phyloP scores from a whole-genome alignment of 2,888 invertebrate species.

The Horisme vitalbata region DNA sequence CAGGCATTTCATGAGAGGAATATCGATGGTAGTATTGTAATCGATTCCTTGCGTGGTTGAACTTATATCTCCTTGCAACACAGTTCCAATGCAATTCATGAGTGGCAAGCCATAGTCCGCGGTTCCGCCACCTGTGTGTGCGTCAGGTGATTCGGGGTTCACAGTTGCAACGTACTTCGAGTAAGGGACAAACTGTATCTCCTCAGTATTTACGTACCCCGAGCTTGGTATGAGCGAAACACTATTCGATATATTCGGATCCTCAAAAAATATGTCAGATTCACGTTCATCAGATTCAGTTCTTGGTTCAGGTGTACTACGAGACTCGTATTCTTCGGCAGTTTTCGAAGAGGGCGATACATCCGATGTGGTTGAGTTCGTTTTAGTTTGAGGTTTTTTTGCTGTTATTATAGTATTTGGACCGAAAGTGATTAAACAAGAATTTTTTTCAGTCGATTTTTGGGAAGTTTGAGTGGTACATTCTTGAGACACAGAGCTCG shows the following conservation, averaged over 20 bases:
- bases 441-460: too few relatives aligned
- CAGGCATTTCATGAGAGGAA: slow-evolving; percentile 1
- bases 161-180: not conserved
- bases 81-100: slow-evolving; percentile 8
- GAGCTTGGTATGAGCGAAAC: not conserved
- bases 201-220: not conserved
- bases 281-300: not conserved
- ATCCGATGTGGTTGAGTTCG: too few relatives aligned
- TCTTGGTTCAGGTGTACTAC: not conserved
- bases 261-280: not conserved
- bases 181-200: not conserved
- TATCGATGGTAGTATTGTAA: not conserved
- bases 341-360: too few relatives aligned
- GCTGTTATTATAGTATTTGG: too few relatives aligned
- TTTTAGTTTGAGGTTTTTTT: too few relatives aligned
- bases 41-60: not conserved
- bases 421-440: too few relatives aligned
- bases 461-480: too few relatives aligned
- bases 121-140: slow-evolving; percentile 1
- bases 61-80: slow-evolving; percentile 1
- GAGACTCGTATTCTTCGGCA: too few relatives aligned
- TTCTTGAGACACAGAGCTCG: too few relatives aligned
- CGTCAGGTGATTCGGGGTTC: not conserved
- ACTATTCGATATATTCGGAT: not conserved
- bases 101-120: slow-evolving; percentile 11